These are phyloP conservation scores for Dioctria linearis DNA, from an alignment of 2,888 invertebrate genomes.

Conservation along the genomic window DNA sequence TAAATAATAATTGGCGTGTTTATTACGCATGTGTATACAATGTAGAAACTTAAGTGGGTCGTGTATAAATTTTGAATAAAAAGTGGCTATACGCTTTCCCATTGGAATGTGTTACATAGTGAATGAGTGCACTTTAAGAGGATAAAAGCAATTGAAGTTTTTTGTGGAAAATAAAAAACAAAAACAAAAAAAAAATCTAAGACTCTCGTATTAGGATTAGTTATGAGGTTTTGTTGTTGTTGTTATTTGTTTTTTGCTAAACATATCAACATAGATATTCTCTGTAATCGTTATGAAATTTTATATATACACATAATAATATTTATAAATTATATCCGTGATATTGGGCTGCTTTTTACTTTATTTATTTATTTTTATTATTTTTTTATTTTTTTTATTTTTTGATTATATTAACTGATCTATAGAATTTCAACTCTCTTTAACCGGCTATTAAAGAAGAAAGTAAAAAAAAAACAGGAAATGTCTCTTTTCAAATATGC, in stretches of 20 bases:
- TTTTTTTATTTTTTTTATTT: no score
- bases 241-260: no score
- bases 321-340: no score
- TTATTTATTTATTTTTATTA: neutral
- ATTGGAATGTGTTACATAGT: conserved; percentile 3
- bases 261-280: neutral
- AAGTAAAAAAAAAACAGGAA: neutral
- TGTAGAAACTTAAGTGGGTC: conserved; percentile 28
- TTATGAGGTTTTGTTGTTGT: no score
- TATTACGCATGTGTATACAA: conserved; percentile 41
- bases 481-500: no score
- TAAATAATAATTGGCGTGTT: neutral
- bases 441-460: no score
- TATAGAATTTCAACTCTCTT: no score
- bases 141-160: conserved; percentile 3
- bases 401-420: no score
- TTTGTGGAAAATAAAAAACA: neutral
- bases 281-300: conserved; percentile 6
- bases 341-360: no score
- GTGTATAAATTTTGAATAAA: conserved; percentile 36
- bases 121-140: conserved; percentile 5
- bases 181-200: neutral
- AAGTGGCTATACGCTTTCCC: neutral
- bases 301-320: neutral
- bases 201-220: no score